Conservation (phyloP, 1,140 invertebrate genomes). For the Pseudomyrmex cubaensis region DNA sequence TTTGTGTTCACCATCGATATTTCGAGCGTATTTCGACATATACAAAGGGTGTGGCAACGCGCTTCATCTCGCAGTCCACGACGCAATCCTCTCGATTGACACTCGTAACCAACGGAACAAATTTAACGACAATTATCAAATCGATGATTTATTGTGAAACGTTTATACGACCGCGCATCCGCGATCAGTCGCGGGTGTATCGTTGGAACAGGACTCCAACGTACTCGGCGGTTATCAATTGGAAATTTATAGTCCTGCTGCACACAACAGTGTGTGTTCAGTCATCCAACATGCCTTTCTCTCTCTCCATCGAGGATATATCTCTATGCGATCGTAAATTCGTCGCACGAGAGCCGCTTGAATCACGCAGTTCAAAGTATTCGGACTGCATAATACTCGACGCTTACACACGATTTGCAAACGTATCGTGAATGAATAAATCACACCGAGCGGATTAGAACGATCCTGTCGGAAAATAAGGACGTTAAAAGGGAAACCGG, state of each 20-base stretch:
- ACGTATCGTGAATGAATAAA: conserved; percentile 14
- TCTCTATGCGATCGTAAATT: conserved; percentile 27
- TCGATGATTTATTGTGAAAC: conserved; percentile 34
- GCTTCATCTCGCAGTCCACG: neutral
- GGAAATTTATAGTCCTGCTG: conserved; percentile 40
- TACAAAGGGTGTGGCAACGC: conserved; percentile 20
- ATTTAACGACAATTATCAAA: conserved; percentile 55
- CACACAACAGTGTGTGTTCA: conserved; percentile 10
- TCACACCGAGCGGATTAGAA: neutral
- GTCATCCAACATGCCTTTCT: conserved; percentile 36
- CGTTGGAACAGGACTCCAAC: conserved; percentile 37
- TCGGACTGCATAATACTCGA: conserved; percentile 5
- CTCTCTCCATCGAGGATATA: neutral
- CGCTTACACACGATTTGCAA: conserved; percentile 21
- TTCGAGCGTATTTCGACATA: neutral
- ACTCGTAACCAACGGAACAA: conserved; percentile 28
- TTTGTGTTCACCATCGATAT: neutral
- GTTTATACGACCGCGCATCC: no score
- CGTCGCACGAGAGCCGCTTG: conserved; percentile 14
- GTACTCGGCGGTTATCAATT: conserved; percentile 40
- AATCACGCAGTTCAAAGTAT: conserved; percentile 12
- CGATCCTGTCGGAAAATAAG: neutral
- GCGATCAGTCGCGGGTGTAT: neutral
- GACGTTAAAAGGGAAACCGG: neutral
- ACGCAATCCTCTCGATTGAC: conserved; percentile 32